Evolutionary conservation across 2,113 vertebrate genomes (phyloP), one percentile per base, ranked within the genome.

Genomic region (Peromyscus leucopus): DNA sequence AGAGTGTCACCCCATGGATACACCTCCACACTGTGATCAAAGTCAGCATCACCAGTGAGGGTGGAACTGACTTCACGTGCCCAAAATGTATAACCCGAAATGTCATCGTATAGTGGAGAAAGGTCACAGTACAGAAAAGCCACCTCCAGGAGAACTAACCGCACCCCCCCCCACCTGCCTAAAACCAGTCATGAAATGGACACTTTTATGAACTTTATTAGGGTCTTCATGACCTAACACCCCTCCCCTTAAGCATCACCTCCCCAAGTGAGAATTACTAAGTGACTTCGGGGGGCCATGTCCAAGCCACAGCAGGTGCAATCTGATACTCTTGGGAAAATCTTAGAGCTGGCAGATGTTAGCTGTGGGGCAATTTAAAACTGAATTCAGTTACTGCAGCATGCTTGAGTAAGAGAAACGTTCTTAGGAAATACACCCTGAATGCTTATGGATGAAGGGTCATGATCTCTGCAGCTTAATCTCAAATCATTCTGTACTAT

Each of bases 371-470:
- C 57, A 22, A 15, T 55, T 78, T 71, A 26, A n/a, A 10, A 39
- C 89, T 94, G 67, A 65, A 24, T 46, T n/a, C 48, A 42, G 55
- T 74, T 42, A 33, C 7, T 19, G 59, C 83, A 74, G 1, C 31
- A 9, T 87, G 75, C 16, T 84, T 95, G 57, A 3, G 0, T 55
- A 89, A 75, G 72, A 96, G 42, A 69, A 78, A 33, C 4, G 4
- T 72, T 91, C 67, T 97, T 93, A 42, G 92, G 94, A 96, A 85
- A 91, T 65, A 71, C 7, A 26, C 11, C 57, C 55, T 6, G 51
- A 33, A 8, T 19, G 21, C 55, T 69, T 31, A 71, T 31, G 46
- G 61, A 83, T 83, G 61, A 85, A 48, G 74, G 78, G 91, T 84
- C 76, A 72, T 48, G 80, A 75, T 86, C 79, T 89, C 69, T 46